Conservation (phyloP, 2,797 vertebrate genomes). For the Denticeps clupeoides region DNA sequence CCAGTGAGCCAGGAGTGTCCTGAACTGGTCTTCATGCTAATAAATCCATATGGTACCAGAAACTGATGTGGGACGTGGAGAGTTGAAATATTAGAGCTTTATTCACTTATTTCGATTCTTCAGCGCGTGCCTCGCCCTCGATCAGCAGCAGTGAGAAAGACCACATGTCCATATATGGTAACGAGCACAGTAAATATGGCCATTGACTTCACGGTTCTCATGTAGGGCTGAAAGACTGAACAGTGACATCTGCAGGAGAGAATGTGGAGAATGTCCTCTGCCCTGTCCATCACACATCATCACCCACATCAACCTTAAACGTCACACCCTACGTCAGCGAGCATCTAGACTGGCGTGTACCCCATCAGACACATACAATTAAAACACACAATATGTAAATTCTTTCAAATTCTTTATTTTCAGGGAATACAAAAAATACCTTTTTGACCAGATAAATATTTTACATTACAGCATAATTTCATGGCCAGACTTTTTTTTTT, state of each 20-base stretch:
- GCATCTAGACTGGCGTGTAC: not conserved
- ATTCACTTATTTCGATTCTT: too few species aligned
- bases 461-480: slow-evolving; percentile 57
- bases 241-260: slow-evolving; percentile 58
- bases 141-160: too few species aligned
- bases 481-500: too few species aligned
- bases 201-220: slow-evolving; percentile 32
- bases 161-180: slow-evolving; percentile 63
- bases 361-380: too few species aligned
- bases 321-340: not conserved
- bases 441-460: slow-evolving; percentile 72
- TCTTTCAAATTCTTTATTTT: slow-evolving; percentile 65
- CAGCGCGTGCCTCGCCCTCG: too few species aligned
- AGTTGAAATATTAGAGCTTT: too few species aligned
- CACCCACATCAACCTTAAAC: slow-evolving; percentile 4
- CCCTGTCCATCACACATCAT: not conserved
- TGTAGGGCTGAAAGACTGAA: slow-evolving; percentile 28
- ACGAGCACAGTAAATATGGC: slow-evolving; percentile 31
- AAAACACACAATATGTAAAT: slow-evolving; percentile 1
- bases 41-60: too few species aligned
- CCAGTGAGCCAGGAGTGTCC: too few species aligned
- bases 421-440: slow-evolving; percentile 77
- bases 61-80: too few species aligned
- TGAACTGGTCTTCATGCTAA: too few species aligned
- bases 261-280: slow-evolving; percentile 30